These are phyloP conservation scores for Hedychridium roseum DNA, from an alignment of 2,888 invertebrate genomes.

Conservation along the genomic window DNA sequence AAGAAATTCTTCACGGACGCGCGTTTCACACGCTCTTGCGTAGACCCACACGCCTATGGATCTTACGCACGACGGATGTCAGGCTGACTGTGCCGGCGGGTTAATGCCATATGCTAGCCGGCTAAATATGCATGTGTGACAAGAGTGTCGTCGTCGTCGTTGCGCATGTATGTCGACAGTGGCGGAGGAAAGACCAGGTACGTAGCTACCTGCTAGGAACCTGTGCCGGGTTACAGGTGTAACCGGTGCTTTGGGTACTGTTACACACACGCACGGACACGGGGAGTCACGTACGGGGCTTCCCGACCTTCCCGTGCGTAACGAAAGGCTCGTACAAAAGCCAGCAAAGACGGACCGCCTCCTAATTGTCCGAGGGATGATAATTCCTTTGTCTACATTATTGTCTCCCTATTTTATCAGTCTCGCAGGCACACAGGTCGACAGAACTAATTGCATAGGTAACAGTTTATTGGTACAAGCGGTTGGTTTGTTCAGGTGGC, in stretches of 20 bases:
- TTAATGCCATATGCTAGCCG: slow-evolving; percentile 26
- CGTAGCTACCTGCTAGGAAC: slow-evolving; percentile 19
- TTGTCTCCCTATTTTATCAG: no score
- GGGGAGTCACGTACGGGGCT: not conserved
- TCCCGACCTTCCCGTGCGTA: not conserved
- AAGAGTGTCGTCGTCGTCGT: not conserved
- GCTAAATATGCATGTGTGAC: slow-evolving; percentile 18
- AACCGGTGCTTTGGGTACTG: slow-evolving; percentile 26
- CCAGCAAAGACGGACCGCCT: not conserved
- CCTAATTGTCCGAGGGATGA: no score
- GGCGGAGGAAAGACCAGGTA: slow-evolving; percentile 20
- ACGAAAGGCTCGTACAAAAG: not conserved
- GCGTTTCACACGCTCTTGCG: slow-evolving; percentile 9
- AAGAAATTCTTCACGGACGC: slow-evolving; percentile 12
- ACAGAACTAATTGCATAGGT: no score
- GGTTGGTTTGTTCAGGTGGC: no score
- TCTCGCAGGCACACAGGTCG: no score
- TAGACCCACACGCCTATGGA: not conserved
- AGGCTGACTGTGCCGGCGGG: slow-evolving; percentile 30
- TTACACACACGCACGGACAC: slow-evolving; percentile 20
- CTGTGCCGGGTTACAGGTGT: slow-evolving; percentile 15
- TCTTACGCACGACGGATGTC: no score
- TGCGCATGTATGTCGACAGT: not conserved
- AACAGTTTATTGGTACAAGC: no score
- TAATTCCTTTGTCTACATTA: no score